Evolutionary conservation across 2,888 invertebrate species (phyloP).

Genomic region (Candidula unifasciata): DNA sequence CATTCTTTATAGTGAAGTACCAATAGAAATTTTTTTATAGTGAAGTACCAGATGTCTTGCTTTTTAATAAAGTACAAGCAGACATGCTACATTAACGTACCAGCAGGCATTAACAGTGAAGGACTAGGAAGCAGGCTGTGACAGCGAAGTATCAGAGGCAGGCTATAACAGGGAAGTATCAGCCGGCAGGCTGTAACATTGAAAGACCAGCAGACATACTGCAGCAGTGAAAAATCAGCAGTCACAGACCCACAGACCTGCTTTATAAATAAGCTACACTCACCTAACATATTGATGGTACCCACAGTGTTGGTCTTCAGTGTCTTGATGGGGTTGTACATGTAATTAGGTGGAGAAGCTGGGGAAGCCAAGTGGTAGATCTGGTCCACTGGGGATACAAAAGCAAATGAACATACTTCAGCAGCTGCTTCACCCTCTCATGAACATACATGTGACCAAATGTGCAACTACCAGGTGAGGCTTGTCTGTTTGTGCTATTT

Average conservation of each 20-base stretch:
- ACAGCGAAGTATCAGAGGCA: no score
- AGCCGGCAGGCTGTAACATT: no score
- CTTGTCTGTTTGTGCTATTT: no score
- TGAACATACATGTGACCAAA: no score
- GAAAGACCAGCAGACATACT: no score
- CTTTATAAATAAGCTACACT: constrained; percentile 44
- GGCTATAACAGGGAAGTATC: neutral
- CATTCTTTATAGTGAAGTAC: no score
- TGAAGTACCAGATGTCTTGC: no score
- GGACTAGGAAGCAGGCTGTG: neutral
- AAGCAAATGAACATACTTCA: neutral
- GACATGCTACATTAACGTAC: no score
- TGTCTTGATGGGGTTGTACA: constrained; percentile 99
- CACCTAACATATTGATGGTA: constrained; percentile 80
- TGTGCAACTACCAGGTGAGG: no score
- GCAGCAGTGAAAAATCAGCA: neutral
- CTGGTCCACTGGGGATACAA: constrained; percentile 80
- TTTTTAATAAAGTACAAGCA: no score
- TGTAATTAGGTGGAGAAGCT: constrained; percentile 99
- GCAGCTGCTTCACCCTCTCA: neutral
- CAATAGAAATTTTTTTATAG: no score
- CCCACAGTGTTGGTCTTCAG: constrained; percentile 98
- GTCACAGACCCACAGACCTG: neutral
- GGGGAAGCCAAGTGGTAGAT: constrained; percentile 99
- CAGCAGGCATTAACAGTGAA: no score